These are phyloP conservation scores for Strigamia maritima DNA, from an alignment of 2,888 invertebrate genomes.

Conservation along the genomic window DNA sequence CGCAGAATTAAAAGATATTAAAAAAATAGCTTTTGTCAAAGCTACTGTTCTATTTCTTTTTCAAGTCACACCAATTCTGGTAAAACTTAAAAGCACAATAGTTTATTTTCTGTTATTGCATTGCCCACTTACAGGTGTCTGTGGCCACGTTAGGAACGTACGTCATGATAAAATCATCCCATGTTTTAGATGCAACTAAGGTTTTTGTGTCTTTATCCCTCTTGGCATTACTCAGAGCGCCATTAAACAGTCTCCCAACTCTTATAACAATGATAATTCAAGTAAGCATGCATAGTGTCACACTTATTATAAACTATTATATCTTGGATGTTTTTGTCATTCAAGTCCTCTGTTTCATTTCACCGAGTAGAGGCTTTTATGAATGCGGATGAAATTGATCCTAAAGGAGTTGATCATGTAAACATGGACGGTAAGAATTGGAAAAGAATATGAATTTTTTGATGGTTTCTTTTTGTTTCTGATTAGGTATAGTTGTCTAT, in stretches of 20 bases:
- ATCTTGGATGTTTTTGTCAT: slow-evolving; percentile 18
- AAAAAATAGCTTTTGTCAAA: slow-evolving; percentile 26
- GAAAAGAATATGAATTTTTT: background rate
- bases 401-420: slow-evolving; percentile 66
- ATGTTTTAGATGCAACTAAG: slow-evolving; percentile 34
- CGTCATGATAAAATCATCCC: background rate
- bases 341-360: slow-evolving; percentile 79
- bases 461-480: slow-evolving; percentile 13
- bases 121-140: background rate
- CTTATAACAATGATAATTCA: slow-evolving; percentile 23
- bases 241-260: slow-evolving; percentile 48
- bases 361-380: slow-evolving; percentile 87
- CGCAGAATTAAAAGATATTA: slow-evolving; percentile 68
- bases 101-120: background rate
- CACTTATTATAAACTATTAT: background rate
- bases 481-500: slow-evolving; percentile 68
- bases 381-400: slow-evolving; percentile 85
- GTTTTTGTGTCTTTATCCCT: slow-evolving; percentile 36
- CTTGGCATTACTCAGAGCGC: background rate
- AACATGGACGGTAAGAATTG: background rate
- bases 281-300: background rate
- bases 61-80: slow-evolving; percentile 35
- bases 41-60: slow-evolving; percentile 15
- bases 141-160: slow-evolving; percentile 22
- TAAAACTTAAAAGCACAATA: background rate